phyloP scores from a whole-genome alignment of 1,140 invertebrate genomes.

The Hyles euphorbiae region DNA sequence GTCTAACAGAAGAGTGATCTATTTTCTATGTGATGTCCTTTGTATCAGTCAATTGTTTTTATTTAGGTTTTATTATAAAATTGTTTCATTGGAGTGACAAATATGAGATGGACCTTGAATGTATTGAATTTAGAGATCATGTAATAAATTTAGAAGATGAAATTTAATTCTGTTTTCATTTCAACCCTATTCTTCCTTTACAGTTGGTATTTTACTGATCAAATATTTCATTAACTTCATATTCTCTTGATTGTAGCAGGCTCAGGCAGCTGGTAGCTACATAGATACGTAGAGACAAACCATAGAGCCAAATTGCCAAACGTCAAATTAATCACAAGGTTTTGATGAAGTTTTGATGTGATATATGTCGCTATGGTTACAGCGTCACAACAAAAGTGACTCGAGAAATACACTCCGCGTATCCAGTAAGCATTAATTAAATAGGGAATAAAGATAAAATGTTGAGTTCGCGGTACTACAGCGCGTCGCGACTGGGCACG shows the following conservation, averaged over 20 bases:
- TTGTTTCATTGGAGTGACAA: slow-evolving; percentile 59
- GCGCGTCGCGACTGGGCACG: slow-evolving; percentile 41
- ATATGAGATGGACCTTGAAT: slow-evolving; percentile 58
- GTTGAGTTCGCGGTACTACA: slow-evolving; percentile 54
- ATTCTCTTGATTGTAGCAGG: too few species aligned
- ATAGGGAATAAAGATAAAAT: slow-evolving; percentile 23
- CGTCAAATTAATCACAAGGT: too few species aligned
- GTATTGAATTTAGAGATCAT: slow-evolving; percentile 63
- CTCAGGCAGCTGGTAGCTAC: too few species aligned
- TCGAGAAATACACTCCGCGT: neutral
- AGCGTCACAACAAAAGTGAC: slow-evolving; percentile 60
- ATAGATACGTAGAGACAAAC: too few species aligned
- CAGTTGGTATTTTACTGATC: neutral
- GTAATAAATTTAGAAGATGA: slow-evolving; percentile 62
- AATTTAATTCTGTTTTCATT: slow-evolving; percentile 7
- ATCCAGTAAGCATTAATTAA: neutral
- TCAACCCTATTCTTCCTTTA: neutral
- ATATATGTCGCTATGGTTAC: slow-evolving; percentile 45
- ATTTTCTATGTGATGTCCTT: slow-evolving; percentile 49
- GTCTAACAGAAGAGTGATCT: slow-evolving; percentile 32
- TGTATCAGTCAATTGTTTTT: slow-evolving; percentile 54
- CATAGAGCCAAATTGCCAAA: too few species aligned
- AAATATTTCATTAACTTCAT: neutral
- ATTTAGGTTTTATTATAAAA: slow-evolving; percentile 32
- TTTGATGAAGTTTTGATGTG: too few species aligned